Base-by-base conservation (phyloP, 1,140 invertebrate genomes). In the Aphidius ervi region DNA sequence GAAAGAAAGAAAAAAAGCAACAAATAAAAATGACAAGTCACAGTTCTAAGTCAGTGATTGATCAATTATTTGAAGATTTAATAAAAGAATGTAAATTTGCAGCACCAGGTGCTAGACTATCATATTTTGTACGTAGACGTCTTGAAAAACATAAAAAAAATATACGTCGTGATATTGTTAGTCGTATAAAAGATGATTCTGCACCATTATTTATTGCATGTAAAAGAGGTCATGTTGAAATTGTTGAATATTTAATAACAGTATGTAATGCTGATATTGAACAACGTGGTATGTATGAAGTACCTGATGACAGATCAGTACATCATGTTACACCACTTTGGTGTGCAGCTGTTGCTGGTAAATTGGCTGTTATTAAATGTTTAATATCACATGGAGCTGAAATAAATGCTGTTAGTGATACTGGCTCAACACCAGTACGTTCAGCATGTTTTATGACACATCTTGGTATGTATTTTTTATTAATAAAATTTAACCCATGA, bases 361-460 rank as follows among this genome's bases (percentile, higher is more conserved):
- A 88, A 65, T 70, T 95, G 9, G 80, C 83, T 48, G 89, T 94
- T 58, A 86, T 96, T 20, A 86, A 88, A 69, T 87, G 86, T 74
- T 80, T 97, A 37, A 84, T 94, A 6, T 79, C 86, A 39, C 84
- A 92, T 70, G 91, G 91, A 49, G 94, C 93, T 47, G 82, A 94
- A 70, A 86, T 96, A 8, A 86, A 92, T 80, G 89, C 90, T 31
- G 84, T 87, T n/a, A 93, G 90, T 0, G 93, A 95, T 79, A 88
- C 89, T 39, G 92, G 93, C 52, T 95, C 93, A 9, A 96, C 93
- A 16, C 88, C 92, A 40, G 92, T 95, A 41, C 82, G 94, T 62
- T 93, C 90, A 56, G 93, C 93, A 1, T 96, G 94, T 76, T 96
- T 93, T 75, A 95, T 96, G 93, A 94, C 93, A 41, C 90, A 95